These are phyloP conservation scores for Ormyrus rosae DNA, from an alignment of 2,888 invertebrate species.

Conservation along the genomic window DNA sequence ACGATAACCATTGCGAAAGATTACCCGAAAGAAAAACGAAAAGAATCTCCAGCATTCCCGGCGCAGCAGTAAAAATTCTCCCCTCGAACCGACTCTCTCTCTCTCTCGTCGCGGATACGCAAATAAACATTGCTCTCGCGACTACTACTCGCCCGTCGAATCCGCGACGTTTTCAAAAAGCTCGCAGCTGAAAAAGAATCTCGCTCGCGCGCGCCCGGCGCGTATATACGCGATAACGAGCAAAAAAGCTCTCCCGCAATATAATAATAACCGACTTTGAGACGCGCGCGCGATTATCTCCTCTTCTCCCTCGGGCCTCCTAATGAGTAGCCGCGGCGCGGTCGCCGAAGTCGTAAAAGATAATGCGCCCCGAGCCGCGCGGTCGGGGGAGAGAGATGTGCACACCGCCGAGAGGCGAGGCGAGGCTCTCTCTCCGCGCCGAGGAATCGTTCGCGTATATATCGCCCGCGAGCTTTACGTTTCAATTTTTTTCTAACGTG, in stretches of 20 bases:
- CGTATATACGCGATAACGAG: background rate
- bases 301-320: background rate
- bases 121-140: too few relatives aligned
- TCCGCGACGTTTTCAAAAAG: background rate
- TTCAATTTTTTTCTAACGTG: background rate
- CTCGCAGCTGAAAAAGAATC: background rate
- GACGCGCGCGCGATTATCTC: constrained; percentile 41
- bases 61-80: too few relatives aligned
- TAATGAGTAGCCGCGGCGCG: constrained; percentile 62
- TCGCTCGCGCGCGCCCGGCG: background rate
- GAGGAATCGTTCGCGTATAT: background rate
- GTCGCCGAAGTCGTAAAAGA: constrained; percentile 65
- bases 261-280: constrained; percentile 33
- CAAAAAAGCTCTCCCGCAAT: constrained; percentile 25
- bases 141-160: too few relatives aligned
- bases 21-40: background rate
- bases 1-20: background rate
- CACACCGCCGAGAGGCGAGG: background rate
- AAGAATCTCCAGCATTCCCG: background rate
- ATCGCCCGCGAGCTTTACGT: background rate
- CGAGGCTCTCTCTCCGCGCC: background rate
- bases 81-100: too few relatives aligned
- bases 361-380: constrained; percentile 57
- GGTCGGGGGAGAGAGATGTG: background rate
- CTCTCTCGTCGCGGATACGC: background rate